Evolutionary conservation across 1,140 invertebrate species (phyloP), one percentile per base, ranked within the genome.

Genomic region (Drosophila triauraria): DNA sequence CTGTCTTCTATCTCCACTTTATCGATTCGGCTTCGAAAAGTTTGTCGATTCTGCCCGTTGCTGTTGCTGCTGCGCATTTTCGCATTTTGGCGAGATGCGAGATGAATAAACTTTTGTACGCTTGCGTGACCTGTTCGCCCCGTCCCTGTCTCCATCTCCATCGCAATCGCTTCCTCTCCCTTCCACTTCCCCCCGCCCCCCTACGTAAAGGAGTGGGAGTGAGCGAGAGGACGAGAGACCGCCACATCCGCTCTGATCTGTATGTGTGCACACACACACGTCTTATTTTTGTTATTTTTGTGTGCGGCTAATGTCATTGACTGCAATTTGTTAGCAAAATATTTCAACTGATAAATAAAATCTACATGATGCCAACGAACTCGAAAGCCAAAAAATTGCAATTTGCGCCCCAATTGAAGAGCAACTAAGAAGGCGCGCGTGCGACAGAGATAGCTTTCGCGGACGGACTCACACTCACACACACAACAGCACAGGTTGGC

Each of bases 321-420:
- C 88, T 91, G 88, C 88, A 91, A 84, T 91, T 91, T 91, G 78
- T 91, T 91, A 87, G 90, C 82, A 91, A 91, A 88, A 82, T 79
- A 88, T 78, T 88, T 87, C 63, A 80, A 91, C 83, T 88, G 85
- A 88, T 91, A 88, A 90, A 91, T 85, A 90, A 85, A 85, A 91
- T 91, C 70, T 87, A 82, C 62, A 91, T 82, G 58, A 62, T 48
- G 85, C 70, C 85, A 91, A 82, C 78, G 84, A 88, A 88, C 84
- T 69, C 67, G 27, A 56, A 78, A 60, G 46, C 43, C 48, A 35
- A 68, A 63, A 77, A 72, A 60, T 67, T 75, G 65, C 75, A 85
- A 87, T 79, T 88, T 79, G 67, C 83, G 57, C 76, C 67, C 63
- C 80, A 83, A 83, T 87, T 87, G 80, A 59, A 70, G 64, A 68